Evolutionary conservation across 2,888 invertebrate genomes (phyloP).

Genomic region (Antheraea assamensis): DNA sequence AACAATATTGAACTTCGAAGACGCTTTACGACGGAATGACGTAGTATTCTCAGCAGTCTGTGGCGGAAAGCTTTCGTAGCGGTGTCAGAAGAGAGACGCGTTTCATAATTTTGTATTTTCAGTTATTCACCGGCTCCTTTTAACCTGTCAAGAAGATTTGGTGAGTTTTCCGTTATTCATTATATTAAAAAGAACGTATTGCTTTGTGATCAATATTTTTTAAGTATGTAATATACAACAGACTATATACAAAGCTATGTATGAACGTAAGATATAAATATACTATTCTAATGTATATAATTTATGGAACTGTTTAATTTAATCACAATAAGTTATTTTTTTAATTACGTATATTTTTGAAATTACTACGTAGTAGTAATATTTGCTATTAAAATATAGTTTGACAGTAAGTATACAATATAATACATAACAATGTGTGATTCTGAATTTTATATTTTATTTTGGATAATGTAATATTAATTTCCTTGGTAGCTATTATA

Average conservation of each 20-base stretch:
- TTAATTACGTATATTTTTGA: neutral
- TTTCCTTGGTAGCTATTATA: neutral
- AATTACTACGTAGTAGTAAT: neutral
- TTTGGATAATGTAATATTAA: neutral
- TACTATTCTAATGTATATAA: neutral
- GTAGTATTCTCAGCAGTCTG: neutral
- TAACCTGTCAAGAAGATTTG: slow-evolving; percentile 4
- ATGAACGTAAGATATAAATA: neutral
- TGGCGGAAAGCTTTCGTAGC: slow-evolving; percentile 35
- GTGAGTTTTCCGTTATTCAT: slow-evolving; percentile 26
- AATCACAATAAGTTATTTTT: neutral
- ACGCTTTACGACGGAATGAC: slow-evolving; percentile 35
- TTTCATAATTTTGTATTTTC: slow-evolving; percentile 22
- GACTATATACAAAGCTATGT: neutral
- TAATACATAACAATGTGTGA: neutral
- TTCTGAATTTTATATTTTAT: neutral
- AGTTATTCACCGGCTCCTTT: slow-evolving; percentile 9
- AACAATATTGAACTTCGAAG: slow-evolving; percentile 30
- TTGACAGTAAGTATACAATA: neutral
- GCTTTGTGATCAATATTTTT: neutral
- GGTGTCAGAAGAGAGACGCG: slow-evolving; percentile 30
- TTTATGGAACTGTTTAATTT: neutral
- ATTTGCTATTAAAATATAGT: neutral
- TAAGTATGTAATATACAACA: neutral
- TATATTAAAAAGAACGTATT: neutral